Evolutionary conservation across 2,113 vertebrate species (phyloP).

Genomic region (Emydura subglobosa): DNA sequence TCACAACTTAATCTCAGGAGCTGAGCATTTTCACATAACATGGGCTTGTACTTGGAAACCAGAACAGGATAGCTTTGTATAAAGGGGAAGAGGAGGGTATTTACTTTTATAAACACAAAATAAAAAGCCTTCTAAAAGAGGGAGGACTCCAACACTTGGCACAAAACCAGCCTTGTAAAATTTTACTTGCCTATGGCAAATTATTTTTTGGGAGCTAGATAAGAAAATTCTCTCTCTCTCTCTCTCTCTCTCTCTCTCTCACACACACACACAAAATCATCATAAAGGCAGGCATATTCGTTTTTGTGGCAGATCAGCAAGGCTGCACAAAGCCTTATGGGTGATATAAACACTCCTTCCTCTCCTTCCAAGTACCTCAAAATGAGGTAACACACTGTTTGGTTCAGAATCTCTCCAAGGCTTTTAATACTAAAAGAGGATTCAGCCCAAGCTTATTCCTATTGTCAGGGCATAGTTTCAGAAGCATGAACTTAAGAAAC

Average conservation of each 20-base stretch:
- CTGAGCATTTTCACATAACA: background rate
- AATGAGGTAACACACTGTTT: background rate
- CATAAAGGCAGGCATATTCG: background rate
- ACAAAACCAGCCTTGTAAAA: background rate
- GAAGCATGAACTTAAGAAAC: rapidly evolving
- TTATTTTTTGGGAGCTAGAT: background rate
- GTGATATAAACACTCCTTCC: background rate
- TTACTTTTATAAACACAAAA: rapidly evolving
- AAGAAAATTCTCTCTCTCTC: background rate
- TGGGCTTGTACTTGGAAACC: background rate
- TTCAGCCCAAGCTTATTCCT: rapidly evolving
- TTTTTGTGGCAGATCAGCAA: background rate
- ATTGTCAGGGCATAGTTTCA: rapidly evolving
- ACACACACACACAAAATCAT: no score
- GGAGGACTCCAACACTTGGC: background rate
- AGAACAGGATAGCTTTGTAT: rapidly evolving
- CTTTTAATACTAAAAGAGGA: rapidly evolving
- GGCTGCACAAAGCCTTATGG: background rate
- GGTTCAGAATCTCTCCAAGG: rapidly evolving
- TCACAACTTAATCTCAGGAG: background rate
- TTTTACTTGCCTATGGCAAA: background rate
- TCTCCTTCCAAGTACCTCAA: background rate
- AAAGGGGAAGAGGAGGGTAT: rapidly evolving
- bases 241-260: no score
- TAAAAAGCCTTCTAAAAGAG: background rate